Percentiles rank a stretch among this genome's conserved stretches.
phyloP scores from a whole-genome alignment of 2,797 vertebrate species.

The Alfaro cultratus region DNA sequence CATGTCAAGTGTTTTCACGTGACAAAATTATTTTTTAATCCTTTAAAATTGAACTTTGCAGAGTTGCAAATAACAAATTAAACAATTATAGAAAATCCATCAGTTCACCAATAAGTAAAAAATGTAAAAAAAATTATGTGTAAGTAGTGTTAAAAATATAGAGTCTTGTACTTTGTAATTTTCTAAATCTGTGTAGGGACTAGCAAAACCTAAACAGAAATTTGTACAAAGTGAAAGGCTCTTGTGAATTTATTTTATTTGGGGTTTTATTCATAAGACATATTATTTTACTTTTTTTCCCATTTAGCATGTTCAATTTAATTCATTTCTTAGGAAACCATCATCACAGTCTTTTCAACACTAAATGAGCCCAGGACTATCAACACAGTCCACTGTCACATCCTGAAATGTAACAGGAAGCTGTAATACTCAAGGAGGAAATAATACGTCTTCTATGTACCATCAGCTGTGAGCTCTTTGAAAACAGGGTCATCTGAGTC shows the following conservation, averaged over 20 bases:
- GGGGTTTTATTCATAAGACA: not conserved
- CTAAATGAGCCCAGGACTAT: not conserved
- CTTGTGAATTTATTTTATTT: not conserved
- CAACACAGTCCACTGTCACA: not conserved
- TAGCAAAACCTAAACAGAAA: not conserved
- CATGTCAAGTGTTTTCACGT: not conserved
- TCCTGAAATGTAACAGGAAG: not conserved
- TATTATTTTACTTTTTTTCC: not conserved
- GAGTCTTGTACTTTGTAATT: not conserved
- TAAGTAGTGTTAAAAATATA: not conserved
- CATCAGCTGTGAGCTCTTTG: not conserved
- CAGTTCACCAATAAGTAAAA: not conserved
- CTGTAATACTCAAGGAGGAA: not conserved
- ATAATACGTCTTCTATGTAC: not conserved
- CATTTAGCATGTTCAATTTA: not conserved
- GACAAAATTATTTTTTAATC: not conserved
- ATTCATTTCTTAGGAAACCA: not conserved
- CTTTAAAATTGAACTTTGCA: not conserved
- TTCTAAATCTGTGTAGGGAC: not conserved
- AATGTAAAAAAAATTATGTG: not conserved
- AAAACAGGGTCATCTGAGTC: not conserved
- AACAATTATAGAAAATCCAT: not conserved
- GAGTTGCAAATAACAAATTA: not conserved
- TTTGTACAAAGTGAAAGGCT: not conserved
- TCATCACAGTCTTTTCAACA: not conserved